Base-by-base conservation (phyloP, 2,888 invertebrate genomes). In the Pardosa pseudoannulata region DNA sequence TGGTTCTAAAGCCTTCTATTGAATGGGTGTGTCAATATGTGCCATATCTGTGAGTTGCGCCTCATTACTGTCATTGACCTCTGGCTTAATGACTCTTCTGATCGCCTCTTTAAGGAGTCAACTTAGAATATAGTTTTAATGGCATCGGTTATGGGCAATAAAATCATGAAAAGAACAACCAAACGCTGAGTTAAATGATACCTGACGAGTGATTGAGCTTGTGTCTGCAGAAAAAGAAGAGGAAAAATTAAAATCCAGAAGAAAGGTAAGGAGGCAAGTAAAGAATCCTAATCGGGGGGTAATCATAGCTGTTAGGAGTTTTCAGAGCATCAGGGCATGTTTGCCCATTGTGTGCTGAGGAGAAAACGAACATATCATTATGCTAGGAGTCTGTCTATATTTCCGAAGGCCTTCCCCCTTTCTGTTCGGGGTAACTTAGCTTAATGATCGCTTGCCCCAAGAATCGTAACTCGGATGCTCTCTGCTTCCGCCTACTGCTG, bases 131-230 rank as follows among this genome's bases (percentile, higher is more conserved):
- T 71, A 78, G 64, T 78, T 83, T 83, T 83, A 83, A 83, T 76
- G 83, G 78, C 83, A 78, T 32, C 83, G 67, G 78, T 83, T 78
- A 83, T 83, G 71, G 83, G 70, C 67, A 50, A 83, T 78, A 78
- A 83, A 83, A 72, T 72, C 70, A 76, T 31, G 82, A 65, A 70
- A 70, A 29, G 73, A 62, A 67, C 65, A 72, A 32, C 72, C 70
- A 72, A 83, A 78, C 72, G 76, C 72, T 36, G 65, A 65, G 71
- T 83, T 83, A 83, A 83, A 83, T 83, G 83, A 83, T 83, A 83
- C 83, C 78, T 83, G 83, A 78, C 83, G 72, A 78, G 67, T 19
- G 76, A 78, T 72, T 83, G 83, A 83, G 78, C 83, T 83, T 83
- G 72, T 29, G 27, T 23, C 67, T 19, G 62, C 62, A 62, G 41